Evolutionary conservation across 1,140 invertebrate species (phyloP), one percentile per base, ranked within the genome.

Genomic region (Aphis craccivora): DNA sequence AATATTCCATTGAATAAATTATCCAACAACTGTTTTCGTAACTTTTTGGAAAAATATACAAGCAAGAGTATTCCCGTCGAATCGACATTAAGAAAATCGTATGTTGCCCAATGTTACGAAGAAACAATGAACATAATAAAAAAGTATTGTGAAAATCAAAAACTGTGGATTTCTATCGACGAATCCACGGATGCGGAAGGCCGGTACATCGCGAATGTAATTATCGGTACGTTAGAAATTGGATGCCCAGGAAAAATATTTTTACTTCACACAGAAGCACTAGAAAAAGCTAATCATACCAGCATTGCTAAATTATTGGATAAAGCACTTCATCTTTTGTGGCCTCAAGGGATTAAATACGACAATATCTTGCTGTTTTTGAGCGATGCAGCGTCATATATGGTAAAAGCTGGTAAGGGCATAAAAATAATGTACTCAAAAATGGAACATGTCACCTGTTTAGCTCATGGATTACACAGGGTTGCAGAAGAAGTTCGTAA

Each of bases 31-130:
- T n/a, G 22, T 51, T 88, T 88, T 88, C 30, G 87, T n/a, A 35
- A 35, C 22, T 88, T 88, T 88, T 53, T 88, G 97, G 97, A 89
- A 98, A 98, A 97, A 98, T 98, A 93, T 97, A 99, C 76, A 43
- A 87, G 37, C 25, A 87, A 87, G 25, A 40, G 9, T 43, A 87
- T 87, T 87, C 37, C 84, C 9, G 84, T 43, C 60, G 37, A 87
- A 87, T 87, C 43, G 25, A 45, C 35, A 40, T 45, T 87, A 23
- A 87, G 84, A 87, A 87, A 40, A 87, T 40, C 30, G 43, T 87
- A 87, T 40, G 84, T 87, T 45, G 35, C 37, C 23, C 37, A 87
- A 43, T 43, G 37, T n/a, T 87, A 87, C 22, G 43, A 87, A 43
- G 43, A 87, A 43, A 87, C 43, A 40, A 87, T 87, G 23, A 45